A percentile compares a stretch with the other conserved stretches of the same genome.
Evolutionary conservation across 2,797 vertebrate genomes (phyloP).

Genomic region (Phataginus tetradactyla): DNA sequence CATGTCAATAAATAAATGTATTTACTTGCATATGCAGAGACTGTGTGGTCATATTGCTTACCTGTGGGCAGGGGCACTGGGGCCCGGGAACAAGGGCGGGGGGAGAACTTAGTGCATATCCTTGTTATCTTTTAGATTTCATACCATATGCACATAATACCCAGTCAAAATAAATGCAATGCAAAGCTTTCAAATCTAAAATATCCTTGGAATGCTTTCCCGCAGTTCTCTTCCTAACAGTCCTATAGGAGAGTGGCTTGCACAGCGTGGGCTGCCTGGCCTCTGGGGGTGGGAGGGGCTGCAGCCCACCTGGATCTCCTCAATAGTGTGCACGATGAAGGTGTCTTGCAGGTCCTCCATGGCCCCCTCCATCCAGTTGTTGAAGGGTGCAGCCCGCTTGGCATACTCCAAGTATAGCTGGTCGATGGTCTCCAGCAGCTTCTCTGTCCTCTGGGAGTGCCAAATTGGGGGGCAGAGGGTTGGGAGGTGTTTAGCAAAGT

Average conservation of each 20-base stretch:
- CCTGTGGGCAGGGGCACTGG: background rate
- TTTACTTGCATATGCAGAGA: background rate
- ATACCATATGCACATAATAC: no score
- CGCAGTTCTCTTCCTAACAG: background rate
- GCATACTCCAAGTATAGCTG: conserved; percentile 98
- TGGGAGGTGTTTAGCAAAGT: background rate
- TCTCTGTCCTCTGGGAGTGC: conserved; percentile 93
- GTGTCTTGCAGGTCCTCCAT: conserved; percentile 99
- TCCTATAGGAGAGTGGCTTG: no score
- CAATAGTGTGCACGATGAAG: conserved; percentile 98
- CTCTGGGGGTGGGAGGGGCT: rapidly evolving
- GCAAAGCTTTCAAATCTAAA: background rate
- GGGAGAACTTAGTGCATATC: rapidly evolving
- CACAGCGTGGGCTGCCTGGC: rapidly evolving
- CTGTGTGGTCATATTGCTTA: background rate
- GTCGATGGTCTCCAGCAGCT: conserved; percentile 97
- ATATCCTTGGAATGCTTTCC: background rate
- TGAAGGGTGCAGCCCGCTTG: conserved; percentile 98
- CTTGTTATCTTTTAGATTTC: background rate
- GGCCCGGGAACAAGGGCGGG: background rate
- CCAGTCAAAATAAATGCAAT: background rate
- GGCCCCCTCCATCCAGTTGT: conserved; percentile 99
- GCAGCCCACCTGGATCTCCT: conserved; percentile 95
- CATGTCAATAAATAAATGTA: background rate
- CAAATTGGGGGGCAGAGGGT: background rate